phyloP scores from a whole-genome alignment of 2,888 invertebrate genomes.

The Diloba caeruleocephala region DNA sequence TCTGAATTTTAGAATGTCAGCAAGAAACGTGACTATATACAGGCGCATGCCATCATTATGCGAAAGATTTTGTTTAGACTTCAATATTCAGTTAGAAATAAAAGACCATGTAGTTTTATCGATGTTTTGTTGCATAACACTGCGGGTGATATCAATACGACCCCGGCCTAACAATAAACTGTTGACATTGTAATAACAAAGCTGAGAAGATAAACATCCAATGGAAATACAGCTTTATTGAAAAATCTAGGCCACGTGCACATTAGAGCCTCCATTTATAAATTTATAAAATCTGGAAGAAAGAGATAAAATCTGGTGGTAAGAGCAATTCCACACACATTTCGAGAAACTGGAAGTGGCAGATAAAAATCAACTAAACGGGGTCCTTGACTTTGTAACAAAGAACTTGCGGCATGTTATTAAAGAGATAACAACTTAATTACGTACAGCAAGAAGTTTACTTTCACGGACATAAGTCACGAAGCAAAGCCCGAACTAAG shows the following conservation, averaged over 20 bases:
- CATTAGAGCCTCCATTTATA: conserved; percentile 44
- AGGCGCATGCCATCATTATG: background rate
- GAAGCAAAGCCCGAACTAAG: conserved; percentile 5
- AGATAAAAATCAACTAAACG: conserved; percentile 56
- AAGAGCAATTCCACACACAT: conserved; percentile 72
- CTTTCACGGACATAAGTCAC: conserved; percentile 25
- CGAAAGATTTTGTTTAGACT: conserved; percentile 1
- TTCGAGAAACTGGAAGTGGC: conserved; percentile 70
- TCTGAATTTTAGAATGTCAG: background rate
- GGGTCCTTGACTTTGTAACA: conserved; percentile 77
- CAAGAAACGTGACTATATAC: background rate
- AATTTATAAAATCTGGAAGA: conserved; percentile 61
- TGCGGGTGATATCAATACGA: conserved; percentile 41
- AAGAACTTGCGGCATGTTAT: conserved; percentile 48
- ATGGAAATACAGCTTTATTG: conserved; percentile 42
- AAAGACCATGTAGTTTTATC: conserved; percentile 6
- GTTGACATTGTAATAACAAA: conserved; percentile 42
- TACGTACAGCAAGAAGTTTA: conserved; percentile 23
- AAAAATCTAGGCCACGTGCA: conserved; percentile 51
- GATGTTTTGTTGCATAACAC: conserved; percentile 9
- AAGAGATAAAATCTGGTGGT: conserved; percentile 70
- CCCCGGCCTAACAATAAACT: conserved; percentile 33
- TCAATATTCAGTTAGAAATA: background rate
- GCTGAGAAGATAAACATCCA: conserved; percentile 38
- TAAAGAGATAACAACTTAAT: conserved; percentile 40